These are phyloP conservation scores for Variabilichromis moorii DNA, from an alignment of 2,113 vertebrate species.

Conservation along the genomic window DNA sequence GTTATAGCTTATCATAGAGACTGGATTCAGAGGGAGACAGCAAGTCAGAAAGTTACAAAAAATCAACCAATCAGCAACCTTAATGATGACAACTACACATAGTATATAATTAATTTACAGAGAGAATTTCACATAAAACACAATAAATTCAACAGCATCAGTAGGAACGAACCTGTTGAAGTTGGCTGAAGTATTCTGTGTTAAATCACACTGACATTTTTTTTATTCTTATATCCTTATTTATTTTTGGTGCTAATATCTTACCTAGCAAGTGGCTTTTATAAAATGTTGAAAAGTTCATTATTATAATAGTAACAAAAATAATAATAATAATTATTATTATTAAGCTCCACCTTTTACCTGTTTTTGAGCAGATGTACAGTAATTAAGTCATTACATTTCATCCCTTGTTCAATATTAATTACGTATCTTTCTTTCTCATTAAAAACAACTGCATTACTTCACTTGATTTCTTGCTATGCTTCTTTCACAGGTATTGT, in stretches of 20 bases:
- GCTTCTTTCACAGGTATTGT: background rate
- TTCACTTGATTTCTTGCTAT: background rate
- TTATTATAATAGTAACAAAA: background rate
- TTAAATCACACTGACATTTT: background rate
- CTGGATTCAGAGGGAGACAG: background rate
- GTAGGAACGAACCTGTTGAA: background rate
- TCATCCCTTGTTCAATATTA: background rate
- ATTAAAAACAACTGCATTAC: background rate
- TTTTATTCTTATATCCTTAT: background rate
- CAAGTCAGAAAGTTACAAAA: background rate
- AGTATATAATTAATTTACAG: background rate
- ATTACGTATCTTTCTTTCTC: rapidly evolving
- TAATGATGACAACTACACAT: background rate
- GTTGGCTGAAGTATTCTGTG: background rate
- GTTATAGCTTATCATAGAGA: background rate
- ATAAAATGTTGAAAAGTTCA: background rate
- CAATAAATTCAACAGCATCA: background rate
- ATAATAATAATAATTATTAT: rapidly evolving
- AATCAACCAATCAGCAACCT: rapidly evolving
- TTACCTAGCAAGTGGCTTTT: background rate
- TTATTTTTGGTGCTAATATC: background rate
- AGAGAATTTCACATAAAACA: background rate
- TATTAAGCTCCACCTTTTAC: background rate
- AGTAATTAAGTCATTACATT: background rate
- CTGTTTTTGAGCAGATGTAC: background rate